Base-by-base conservation (phyloP, 2,888 invertebrate species). In the Automeris io region DNA sequence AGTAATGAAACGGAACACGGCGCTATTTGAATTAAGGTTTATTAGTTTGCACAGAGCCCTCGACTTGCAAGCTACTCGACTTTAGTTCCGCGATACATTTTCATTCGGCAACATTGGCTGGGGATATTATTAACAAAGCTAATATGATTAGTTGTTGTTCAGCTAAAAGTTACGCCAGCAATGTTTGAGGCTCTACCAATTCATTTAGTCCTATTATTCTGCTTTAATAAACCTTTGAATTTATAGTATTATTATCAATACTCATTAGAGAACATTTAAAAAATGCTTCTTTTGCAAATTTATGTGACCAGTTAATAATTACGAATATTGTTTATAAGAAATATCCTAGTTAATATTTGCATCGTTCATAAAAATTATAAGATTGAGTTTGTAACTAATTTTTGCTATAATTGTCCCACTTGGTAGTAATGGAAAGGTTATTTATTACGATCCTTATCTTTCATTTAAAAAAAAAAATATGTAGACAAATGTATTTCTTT, bases 111-210 rank as follows among this genome's bases (percentile, higher is more conserved):
- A 64, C 67, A 65, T 59, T 71, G 69, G 68, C 61, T 45, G 56
- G 70, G 76, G 77, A 73, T 55, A 63, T 78, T 66, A 81, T 81
- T 83, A 82, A 79, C 81, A 79, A 66, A 57, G 66, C 72, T 82
- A 82, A 85, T 82, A 82, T 82, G 75, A 81, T 85, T 82, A 82
- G 79, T 79, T 63, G 76, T 70, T 72, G 72, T 69, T 77, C 69
- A 68, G 69, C 62, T 57, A 57, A 40, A 61, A 72, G 54, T 70
- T 70, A 25, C 19, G 18, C 25, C 33, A 25, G 37, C 19, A 25
- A 26, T 25, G 9, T 33, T 38, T 18, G 5, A 18, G 8, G 24
- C 23, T 18, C n/a, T 29, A 3, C 16, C 13, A 6, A 9, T 25
- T 16, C 7, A 18, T 22, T 31, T 11, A 16, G 22, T 31, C 11